Evolutionary conservation across 2,888 invertebrate species (phyloP), one percentile per base, ranked within the genome.

Genomic region (Megamerina dolium): DNA sequence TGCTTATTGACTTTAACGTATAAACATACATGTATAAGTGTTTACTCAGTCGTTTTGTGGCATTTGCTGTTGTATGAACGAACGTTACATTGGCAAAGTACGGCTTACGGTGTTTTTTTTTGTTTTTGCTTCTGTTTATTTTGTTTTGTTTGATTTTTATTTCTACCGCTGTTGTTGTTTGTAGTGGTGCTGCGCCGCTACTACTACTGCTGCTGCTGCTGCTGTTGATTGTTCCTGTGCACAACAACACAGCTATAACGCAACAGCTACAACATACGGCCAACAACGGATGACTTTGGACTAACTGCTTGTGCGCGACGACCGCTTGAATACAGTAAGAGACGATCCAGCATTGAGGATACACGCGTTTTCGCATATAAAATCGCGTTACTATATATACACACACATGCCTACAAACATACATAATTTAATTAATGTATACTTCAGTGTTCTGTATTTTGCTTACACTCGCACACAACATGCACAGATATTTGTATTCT

Each of bases 261-360:
- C 42, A 26, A 31, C n/a, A 21, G 21, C 18, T 14, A 14, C 23
- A 23, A n/a, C 31, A 10, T 3, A 23, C 50, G 46, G 46, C 43
- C 43, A 40, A 40, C 47, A 51, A 48, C 53, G 56, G 46, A 46
- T 56, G 58, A 60, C 60, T 62, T 62, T 60, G 60, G 64, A 60
- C 66, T 66, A 66, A 64, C 64, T 63, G 65, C 58, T 37, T 45
- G 54, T 57, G 58, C 57, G 60, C 61, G 58, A 48, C 61, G 58
- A 62, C 61, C 62, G 59, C 63, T 67, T 59, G 60, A 66, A 66
- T 72, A 69, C 71, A 71, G 71, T 71, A 70, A 70, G 72, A 70
- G 65, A 64, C 64, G 63, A 69, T 61, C 70, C 66, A 63, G 63
- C 66, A 63, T 59, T 64, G 71, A 63, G 67, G 59, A 63, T 63